Evolutionary conservation across 2,113 vertebrate species (phyloP).

Genomic region (Gymnogyps californianus): DNA sequence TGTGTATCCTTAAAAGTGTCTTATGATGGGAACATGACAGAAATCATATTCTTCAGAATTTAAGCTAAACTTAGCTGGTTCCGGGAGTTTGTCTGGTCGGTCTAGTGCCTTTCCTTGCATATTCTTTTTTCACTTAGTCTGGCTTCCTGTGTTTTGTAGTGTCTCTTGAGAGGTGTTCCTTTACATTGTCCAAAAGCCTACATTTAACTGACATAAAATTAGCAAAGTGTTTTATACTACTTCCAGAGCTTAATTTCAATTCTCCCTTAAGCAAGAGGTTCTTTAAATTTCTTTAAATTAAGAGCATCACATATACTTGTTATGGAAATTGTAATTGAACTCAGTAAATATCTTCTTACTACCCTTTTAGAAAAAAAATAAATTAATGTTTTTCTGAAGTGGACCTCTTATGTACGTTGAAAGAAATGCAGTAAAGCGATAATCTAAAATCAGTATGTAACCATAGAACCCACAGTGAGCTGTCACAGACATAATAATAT

Average conservation of each 20-base stretch:
- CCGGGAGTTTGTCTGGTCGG: not conserved
- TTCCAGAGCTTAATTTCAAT: not conserved
- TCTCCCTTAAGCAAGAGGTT: not conserved
- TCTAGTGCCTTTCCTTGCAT: not conserved
- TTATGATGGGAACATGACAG: not conserved
- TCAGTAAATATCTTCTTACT: not conserved
- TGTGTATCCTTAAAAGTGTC: not conserved
- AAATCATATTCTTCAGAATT: not conserved
- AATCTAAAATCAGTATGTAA: constrained; percentile 17
- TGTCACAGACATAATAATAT: not conserved
- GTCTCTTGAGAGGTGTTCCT: not conserved
- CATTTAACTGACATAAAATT: not conserved
- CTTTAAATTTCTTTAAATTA: not conserved
- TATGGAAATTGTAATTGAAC: not conserved
- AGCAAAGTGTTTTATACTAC: not conserved
- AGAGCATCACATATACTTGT: not conserved
- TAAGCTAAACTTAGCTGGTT: not conserved
- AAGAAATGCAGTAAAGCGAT: not conserved
- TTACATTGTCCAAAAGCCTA: not conserved
- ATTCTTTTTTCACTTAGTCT: not conserved
- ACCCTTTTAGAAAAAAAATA: not conserved
- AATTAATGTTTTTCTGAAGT: not conserved
- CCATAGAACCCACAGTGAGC: not conserved
- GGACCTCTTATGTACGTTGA: not conserved
- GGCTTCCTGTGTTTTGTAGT: not conserved